phyloP scores from a whole-genome alignment of 2,888 invertebrate genomes.

The Drosophila imparisetae region DNA sequence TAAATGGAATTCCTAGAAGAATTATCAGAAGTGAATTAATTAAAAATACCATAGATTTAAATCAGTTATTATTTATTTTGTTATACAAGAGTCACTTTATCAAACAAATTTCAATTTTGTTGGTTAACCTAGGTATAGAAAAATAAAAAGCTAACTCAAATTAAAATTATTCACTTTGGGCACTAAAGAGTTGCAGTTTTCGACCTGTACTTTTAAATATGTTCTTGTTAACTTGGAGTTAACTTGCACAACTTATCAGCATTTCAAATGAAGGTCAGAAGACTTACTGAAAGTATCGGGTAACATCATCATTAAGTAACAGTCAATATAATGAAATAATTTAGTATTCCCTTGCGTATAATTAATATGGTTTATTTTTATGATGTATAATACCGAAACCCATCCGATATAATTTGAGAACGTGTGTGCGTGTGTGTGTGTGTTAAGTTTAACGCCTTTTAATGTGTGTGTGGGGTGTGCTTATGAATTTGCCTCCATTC shows the following conservation, averaged over 20 bases:
- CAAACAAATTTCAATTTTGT: neutral
- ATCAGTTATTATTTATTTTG: neutral
- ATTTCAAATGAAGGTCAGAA: neutral
- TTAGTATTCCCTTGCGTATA: slow-evolving; percentile 46
- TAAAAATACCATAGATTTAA: neutral
- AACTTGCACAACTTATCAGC: neutral
- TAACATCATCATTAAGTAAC: neutral
- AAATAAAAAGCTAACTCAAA: neutral
- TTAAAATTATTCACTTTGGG: neutral
- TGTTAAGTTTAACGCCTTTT: slow-evolving; percentile 14
- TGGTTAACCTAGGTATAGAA: neutral
- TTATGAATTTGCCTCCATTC: slow-evolving; percentile 55
- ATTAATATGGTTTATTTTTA: slow-evolving; percentile 63
- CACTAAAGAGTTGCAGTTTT: neutral
- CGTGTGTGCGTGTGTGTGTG: slow-evolving; percentile 10
- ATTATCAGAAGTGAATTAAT: neutral
- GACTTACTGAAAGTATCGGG: neutral
- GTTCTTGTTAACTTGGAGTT: neutral
- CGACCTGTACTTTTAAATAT: neutral
- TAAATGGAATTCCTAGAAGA: neutral
- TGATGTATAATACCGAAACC: slow-evolving; percentile 8
- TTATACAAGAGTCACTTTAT: neutral
- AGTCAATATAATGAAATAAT: neutral
- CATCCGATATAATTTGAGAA: neutral
- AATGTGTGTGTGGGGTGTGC: slow-evolving; percentile 32